A percentile compares a stretch with the other conserved stretches of the same genome.
Evolutionary conservation across 2,888 invertebrate genomes (phyloP).

Genomic region (Leptothorax acervorum): DNA sequence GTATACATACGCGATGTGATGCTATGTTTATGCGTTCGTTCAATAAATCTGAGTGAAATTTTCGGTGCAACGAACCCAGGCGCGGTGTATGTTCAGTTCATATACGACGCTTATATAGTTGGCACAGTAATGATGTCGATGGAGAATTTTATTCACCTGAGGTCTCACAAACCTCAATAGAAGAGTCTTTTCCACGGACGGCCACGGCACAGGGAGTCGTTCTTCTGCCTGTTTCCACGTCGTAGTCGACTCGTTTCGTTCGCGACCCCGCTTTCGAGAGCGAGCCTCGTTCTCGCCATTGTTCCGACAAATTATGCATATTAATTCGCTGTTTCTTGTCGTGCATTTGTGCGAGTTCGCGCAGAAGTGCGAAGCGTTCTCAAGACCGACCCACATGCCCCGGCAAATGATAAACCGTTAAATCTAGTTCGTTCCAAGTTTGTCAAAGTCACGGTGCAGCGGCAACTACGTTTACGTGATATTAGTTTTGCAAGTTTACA

Average conservation of each 20-base stretch:
- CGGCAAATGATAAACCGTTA: constrained; percentile 69
- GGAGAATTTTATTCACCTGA: constrained; percentile 39
- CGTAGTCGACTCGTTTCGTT: constrained; percentile 62
- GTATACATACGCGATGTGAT: not conserved
- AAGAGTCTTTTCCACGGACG: constrained; percentile 56
- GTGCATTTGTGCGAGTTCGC: constrained; percentile 50
- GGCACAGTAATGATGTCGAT: constrained; percentile 22
- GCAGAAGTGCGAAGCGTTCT: constrained; percentile 69
- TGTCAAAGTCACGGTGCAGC: not conserved
- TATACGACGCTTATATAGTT: not conserved
- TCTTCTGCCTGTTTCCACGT: constrained; percentile 72
- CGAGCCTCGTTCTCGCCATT: constrained; percentile 76
- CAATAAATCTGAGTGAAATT: constrained; percentile 34
- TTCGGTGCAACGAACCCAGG: constrained; percentile 25
- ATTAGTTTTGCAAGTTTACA: not conserved
- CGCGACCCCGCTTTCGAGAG: constrained; percentile 73
- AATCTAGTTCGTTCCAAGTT: constrained; percentile 28
- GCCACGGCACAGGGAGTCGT: constrained; percentile 42
- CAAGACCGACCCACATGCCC: constrained; percentile 72
- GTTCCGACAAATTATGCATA: constrained; percentile 77
- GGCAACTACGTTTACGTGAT: not conserved
- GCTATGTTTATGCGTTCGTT: not conserved
- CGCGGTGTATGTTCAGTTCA: not conserved
- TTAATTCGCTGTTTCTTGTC: constrained; percentile 71
- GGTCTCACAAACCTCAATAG: constrained; percentile 48